Evolutionary conservation across 2,888 invertebrate genomes (phyloP).

Genomic region (Acronicta aceris): DNA sequence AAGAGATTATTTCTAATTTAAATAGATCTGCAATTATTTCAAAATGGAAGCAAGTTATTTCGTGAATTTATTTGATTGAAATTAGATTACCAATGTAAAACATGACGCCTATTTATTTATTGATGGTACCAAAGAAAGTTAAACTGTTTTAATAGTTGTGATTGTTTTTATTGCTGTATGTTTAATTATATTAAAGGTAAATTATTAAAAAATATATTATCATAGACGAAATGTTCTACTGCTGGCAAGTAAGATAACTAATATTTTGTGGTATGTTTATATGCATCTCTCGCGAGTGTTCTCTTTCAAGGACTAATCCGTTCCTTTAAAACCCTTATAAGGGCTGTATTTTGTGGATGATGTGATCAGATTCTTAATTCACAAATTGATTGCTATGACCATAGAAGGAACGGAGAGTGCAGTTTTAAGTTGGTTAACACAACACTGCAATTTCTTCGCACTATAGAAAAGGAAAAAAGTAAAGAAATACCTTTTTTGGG

Average conservation of each 20-base stretch:
- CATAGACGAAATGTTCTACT: slow-evolving; percentile 13
- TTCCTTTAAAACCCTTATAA: too few relatives aligned
- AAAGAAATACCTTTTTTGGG: too few relatives aligned
- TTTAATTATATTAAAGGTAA: slow-evolving; percentile 8
- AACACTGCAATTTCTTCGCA: too few relatives aligned
- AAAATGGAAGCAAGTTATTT: slow-evolving; percentile 21
- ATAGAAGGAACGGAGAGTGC: too few relatives aligned
- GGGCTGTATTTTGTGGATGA: too few relatives aligned
- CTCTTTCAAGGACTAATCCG: too few relatives aligned
- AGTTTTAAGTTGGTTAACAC: too few relatives aligned
- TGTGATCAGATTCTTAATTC: too few relatives aligned
- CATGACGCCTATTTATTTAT: slow-evolving; percentile 27
- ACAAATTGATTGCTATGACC: too few relatives aligned
- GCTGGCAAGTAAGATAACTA: slow-evolving; percentile 22
- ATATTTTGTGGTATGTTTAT: too few relatives aligned
- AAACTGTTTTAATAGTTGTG: slow-evolving; percentile 28
- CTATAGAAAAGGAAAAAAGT: too few relatives aligned
- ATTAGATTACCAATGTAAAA: slow-evolving; percentile 10
- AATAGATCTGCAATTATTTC: slow-evolving; percentile 37
- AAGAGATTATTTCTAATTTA: slow-evolving; percentile 19
- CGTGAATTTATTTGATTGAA: slow-evolving; percentile 23
- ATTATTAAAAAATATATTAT: slow-evolving; percentile 1
- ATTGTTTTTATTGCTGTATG: slow-evolving; percentile 37
- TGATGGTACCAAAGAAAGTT: slow-evolving; percentile 54
- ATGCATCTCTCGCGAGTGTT: too few relatives aligned